Evolutionary conservation across 1,140 invertebrate species (phyloP).

Genomic region (Cepaea nemoralis): DNA sequence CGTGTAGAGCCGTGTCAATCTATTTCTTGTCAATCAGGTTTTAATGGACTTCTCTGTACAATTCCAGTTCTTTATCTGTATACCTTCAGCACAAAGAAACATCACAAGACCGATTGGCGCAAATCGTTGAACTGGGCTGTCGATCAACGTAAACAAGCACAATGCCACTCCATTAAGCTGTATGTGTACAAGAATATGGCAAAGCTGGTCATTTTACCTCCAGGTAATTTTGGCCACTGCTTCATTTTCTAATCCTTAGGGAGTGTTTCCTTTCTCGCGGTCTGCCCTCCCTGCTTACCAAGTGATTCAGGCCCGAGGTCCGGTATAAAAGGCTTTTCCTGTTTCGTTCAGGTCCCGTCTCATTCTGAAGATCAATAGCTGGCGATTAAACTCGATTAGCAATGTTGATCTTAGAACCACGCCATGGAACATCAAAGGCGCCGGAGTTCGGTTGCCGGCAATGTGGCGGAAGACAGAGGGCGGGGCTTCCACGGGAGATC

Average conservation of each 20-base stretch:
- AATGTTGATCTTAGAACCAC: conserved; percentile 23
- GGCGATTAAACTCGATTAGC: conserved; percentile 42
- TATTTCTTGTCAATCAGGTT: too few species aligned
- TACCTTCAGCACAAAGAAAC: not conserved
- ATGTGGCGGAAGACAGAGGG: too few species aligned
- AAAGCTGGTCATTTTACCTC: not conserved
- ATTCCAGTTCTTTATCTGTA: not conserved
- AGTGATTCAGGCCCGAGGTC: not conserved
- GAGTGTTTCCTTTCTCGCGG: not conserved
- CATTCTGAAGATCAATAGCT: conserved; percentile 27
- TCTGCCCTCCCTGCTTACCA: not conserved
- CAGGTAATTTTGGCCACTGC: not conserved
- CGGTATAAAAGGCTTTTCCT: not conserved
- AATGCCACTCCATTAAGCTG: not conserved
- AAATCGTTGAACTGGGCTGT: not conserved
- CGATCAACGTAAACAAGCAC: not conserved
- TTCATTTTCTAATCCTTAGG: not conserved
- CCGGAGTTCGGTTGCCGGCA: not conserved
- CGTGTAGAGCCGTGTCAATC: too few species aligned
- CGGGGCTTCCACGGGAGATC: not conserved
- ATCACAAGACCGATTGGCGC: not conserved
- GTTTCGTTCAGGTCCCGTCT: not conserved
- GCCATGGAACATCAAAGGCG: not conserved
- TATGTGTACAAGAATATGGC: not conserved
- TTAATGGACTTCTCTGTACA: not conserved